These are phyloP conservation scores for Syrrhaptes paradoxus DNA, from an alignment of 2,113 vertebrate species.

Conservation along the genomic window DNA sequence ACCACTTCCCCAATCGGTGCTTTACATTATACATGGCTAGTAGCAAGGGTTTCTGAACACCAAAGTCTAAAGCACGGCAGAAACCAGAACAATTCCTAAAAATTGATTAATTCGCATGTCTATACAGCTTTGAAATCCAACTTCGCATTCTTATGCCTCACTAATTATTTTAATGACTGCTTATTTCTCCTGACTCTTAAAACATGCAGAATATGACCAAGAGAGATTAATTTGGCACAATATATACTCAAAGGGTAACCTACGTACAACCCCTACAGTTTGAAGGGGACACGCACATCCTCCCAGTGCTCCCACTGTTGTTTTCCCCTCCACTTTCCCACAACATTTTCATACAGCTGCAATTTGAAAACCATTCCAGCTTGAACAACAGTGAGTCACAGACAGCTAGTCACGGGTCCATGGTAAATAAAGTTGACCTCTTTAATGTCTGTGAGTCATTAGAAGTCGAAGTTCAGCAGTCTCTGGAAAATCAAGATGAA, in stretches of 20 bases:
- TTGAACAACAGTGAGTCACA: neutral
- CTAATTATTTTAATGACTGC: neutral
- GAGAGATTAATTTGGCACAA: neutral
- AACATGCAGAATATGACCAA: neutral
- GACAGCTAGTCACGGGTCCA: neutral
- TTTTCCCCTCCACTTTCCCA: neutral
- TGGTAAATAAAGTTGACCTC: neutral
- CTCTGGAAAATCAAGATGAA: neutral
- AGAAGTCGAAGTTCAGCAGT: neutral
- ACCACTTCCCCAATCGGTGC: neutral
- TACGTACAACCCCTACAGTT: neutral
- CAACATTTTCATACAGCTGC: neutral
- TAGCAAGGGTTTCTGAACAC: neutral
- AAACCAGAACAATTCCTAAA: neutral
- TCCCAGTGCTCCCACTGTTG: neutral
- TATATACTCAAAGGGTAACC: neutral
- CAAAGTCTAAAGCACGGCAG: neutral
- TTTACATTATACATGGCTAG: accelerated
- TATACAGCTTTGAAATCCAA: neutral
- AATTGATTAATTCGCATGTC: neutral
- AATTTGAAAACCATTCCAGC: neutral
- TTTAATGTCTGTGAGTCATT: neutral
- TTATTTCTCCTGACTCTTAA: neutral
- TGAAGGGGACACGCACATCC: neutral
- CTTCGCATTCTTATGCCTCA: neutral